Evolutionary conservation across 2,797 vertebrate genomes (phyloP).

Genomic region (Fistularia commersonii): DNA sequence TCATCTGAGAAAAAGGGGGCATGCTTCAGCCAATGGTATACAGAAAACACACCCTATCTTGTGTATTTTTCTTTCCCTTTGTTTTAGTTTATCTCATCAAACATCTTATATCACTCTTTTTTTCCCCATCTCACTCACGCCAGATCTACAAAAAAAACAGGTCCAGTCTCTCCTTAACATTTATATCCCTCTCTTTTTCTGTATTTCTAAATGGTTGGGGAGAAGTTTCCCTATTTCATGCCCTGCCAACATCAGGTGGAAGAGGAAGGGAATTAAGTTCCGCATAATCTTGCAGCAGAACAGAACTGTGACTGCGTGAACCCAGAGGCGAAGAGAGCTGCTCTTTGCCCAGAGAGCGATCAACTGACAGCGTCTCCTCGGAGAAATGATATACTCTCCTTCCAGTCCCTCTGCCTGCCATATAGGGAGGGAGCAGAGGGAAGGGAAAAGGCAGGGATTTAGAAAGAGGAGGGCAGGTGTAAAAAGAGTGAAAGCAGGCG

Average conservation of each 20-base stretch:
- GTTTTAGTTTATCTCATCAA: neutral
- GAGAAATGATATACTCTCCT: conserved; percentile 55
- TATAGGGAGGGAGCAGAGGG: neutral
- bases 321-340: conserved; percentile 44
- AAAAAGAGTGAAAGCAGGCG: conserved; percentile 14
- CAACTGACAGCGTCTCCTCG: conserved; percentile 53
- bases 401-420: conserved; percentile 19
- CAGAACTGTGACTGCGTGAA: conserved; percentile 52
- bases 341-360: conserved; percentile 51
- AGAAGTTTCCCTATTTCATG: conserved; percentile 74
- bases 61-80: no score
- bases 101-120: neutral
- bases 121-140: neutral
- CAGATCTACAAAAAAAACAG: neutral
- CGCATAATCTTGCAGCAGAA: conserved; percentile 69
- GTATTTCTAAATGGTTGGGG: conserved; percentile 55
- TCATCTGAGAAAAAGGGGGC: neutral
- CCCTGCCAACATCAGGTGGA: conserved; percentile 72
- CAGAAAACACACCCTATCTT: no score
- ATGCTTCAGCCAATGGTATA: neutral
- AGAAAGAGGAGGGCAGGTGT: conserved; percentile 18
- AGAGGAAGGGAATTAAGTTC: conserved; percentile 66
- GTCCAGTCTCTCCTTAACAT: conserved; percentile 1
- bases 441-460: conserved; percentile 6
- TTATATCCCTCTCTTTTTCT: neutral